phyloP scores from a whole-genome alignment of 2,113 vertebrate species.

The Coturnix japonica region DNA sequence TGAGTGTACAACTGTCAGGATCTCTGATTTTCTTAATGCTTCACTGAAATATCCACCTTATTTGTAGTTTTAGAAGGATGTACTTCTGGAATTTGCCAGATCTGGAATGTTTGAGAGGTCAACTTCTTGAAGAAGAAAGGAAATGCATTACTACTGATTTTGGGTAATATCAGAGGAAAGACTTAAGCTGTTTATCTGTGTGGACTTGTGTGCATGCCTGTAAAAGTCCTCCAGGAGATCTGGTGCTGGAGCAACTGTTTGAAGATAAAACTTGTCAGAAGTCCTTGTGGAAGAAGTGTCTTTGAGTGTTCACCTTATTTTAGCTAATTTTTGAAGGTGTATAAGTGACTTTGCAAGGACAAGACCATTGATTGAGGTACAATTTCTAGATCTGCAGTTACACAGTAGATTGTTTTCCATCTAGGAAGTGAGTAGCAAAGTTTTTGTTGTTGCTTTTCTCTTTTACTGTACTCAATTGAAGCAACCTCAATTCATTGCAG shows the following conservation, averaged over 20 bases:
- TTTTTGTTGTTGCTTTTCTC: neutral
- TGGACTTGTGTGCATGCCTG: neutral
- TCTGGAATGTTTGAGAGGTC: neutral
- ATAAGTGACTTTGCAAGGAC: neutral
- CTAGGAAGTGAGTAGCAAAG: neutral
- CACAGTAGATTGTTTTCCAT: neutral
- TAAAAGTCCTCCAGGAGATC: neutral
- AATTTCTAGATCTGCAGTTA: neutral
- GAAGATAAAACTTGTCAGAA: neutral
- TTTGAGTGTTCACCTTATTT: neutral
- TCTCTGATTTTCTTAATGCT: neutral
- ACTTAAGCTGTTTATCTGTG: neutral
- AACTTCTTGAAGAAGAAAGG: neutral
- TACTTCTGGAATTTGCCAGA: neutral
- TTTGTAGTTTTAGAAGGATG: neutral
- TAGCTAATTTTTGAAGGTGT: neutral
- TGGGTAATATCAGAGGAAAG: neutral
- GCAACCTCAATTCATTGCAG: neutral
- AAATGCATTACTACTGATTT: neutral
- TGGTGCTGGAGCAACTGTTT: neutral
- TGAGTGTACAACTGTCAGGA: neutral
- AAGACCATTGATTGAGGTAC: fast-evolving
- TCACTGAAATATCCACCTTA: neutral
- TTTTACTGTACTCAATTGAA: neutral
- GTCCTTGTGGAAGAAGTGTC: neutral